These are phyloP conservation scores for Pterocles orientalis DNA, from an alignment of 2,113 vertebrate genomes.

Conservation along the genomic window DNA sequence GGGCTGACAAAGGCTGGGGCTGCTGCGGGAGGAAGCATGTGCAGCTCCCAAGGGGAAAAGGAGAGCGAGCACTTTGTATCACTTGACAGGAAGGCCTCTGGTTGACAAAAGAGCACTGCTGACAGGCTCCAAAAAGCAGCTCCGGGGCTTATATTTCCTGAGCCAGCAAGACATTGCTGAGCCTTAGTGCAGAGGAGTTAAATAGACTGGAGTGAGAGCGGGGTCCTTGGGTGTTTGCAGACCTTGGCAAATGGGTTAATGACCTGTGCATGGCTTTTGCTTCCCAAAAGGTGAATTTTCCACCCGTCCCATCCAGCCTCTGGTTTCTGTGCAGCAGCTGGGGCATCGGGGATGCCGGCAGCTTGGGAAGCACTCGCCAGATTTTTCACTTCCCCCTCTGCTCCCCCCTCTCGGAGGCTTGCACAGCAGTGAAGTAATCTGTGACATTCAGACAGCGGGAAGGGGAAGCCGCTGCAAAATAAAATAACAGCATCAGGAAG, in stretches of 20 bases:
- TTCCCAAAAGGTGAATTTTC: neutral
- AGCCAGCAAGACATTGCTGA: neutral
- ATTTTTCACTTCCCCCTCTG: neutral
- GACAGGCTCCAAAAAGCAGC: slow-evolving; percentile 60
- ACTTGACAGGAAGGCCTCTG: slow-evolving; percentile 56
- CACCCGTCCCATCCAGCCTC: neutral
- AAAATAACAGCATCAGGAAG: slow-evolving; percentile 65
- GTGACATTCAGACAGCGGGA: slow-evolving; percentile 67
- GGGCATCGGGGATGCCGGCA: neutral
- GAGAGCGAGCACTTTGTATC: slow-evolving; percentile 57
- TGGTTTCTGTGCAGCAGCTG: neutral
- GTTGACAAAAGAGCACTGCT: slow-evolving; percentile 48
- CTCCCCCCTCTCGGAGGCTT: neutral
- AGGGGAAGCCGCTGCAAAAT: slow-evolving; percentile 64
- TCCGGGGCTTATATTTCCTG: neutral
- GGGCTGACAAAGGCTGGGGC: slow-evolving; percentile 10
- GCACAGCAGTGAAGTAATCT: slow-evolving; percentile 34
- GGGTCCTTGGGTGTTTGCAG: neutral
- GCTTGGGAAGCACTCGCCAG: neutral
- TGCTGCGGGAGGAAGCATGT: neutral
- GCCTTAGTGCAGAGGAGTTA: neutral
- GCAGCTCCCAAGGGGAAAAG: slow-evolving; percentile 25
- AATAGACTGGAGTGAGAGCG: neutral
- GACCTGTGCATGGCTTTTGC: neutral
- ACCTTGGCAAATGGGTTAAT: neutral